Conservation (phyloP, 2,888 invertebrate genomes). For the Tachina grossa region DNA sequence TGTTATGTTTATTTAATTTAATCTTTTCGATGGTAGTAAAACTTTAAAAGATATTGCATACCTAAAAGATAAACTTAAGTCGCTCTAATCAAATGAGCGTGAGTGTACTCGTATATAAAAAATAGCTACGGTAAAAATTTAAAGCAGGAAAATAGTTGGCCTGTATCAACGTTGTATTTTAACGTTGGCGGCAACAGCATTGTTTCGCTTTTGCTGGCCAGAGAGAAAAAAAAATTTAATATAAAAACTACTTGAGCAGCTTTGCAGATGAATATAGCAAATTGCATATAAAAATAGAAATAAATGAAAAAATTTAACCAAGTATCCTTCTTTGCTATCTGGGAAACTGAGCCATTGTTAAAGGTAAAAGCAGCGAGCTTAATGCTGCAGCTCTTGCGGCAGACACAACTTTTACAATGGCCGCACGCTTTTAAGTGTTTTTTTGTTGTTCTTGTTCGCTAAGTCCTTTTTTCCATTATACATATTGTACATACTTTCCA, state of each 20-base stretch:
- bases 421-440: constrained; percentile 50
- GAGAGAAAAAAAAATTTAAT: constrained; percentile 22
- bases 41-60: too few species aligned
- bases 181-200: constrained; percentile 48
- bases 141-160: constrained; percentile 19
- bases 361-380: constrained; percentile 25
- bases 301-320: neutral
- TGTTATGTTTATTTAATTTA: too few species aligned
- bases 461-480: neutral
- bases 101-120: too few species aligned
- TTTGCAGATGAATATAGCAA: constrained; percentile 15
- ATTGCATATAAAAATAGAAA: constrained; percentile 20
- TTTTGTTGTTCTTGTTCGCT: constrained; percentile 2
- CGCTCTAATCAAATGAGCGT: too few species aligned
- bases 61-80: too few species aligned
- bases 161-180: constrained; percentile 52
- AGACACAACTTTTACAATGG: constrained; percentile 51
- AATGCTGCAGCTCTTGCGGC: constrained; percentile 23
- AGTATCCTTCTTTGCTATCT: constrained; percentile 31
- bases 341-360: constrained; percentile 35
- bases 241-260: neutral
- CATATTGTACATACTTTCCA: neutral
- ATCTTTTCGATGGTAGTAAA: too few species aligned
- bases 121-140: neutral
- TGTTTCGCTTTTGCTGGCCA: constrained; percentile 31